These are phyloP conservation scores for Yponomeuta malinellus DNA, from an alignment of 2,888 invertebrate genomes.

Conservation along the genomic window DNA sequence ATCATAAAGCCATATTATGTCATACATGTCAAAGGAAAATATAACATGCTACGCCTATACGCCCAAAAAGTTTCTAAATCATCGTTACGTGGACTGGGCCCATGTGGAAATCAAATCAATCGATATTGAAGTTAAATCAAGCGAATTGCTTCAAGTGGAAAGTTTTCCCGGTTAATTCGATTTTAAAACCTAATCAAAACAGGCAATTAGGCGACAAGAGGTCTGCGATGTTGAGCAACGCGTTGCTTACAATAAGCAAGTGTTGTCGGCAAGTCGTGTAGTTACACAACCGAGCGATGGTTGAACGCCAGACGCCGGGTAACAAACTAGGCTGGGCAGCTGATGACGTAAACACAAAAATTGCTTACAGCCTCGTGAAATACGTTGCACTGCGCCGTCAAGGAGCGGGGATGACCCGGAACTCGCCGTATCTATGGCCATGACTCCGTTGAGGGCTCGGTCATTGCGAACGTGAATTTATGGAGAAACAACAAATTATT, in stretches of 20 bases:
- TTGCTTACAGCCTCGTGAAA: conserved; percentile 73
- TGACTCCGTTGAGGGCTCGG: conserved; percentile 35
- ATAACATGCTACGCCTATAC: conserved; percentile 15
- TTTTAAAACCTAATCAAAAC: conserved; percentile 53
- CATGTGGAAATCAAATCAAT: conserved; percentile 10
- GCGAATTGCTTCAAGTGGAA: not conserved
- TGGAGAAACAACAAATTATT: conserved; percentile 2
- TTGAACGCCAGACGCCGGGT: conserved; percentile 58
- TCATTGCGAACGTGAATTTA: conserved; percentile 18
- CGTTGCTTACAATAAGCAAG: conserved; percentile 67
- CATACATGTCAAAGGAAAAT: conserved; percentile 15
- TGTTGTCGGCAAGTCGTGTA: conserved; percentile 65
- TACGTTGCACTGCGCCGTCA: conserved; percentile 51
- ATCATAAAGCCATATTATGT: not conserved
- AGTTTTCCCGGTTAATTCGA: conserved; percentile 40
- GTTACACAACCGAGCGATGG: conserved; percentile 68
- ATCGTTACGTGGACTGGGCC: not conserved
- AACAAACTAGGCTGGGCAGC: conserved; percentile 64
- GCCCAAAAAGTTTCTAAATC: conserved; percentile 6
- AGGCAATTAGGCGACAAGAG: conserved; percentile 67
- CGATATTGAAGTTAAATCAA: conserved; percentile 10
- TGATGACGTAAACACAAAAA: conserved; percentile 74
- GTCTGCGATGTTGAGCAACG: conserved; percentile 65
- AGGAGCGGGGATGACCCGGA: conserved; percentile 60
- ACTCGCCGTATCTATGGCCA: conserved; percentile 48